Evolutionary conservation across 2,888 invertebrate genomes (phyloP).

Genomic region (Melanostoma scalare): DNA sequence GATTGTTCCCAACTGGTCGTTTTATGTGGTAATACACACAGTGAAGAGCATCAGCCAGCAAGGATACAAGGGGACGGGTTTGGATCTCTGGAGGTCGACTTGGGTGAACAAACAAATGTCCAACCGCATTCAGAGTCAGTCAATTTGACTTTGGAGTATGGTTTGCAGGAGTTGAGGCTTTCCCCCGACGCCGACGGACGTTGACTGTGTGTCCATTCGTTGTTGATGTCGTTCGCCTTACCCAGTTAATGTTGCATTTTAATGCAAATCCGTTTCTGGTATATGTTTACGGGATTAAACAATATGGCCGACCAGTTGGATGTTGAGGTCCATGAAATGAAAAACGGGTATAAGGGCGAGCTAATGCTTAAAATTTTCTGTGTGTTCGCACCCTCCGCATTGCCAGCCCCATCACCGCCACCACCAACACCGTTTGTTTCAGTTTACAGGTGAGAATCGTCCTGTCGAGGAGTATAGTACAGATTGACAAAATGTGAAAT

Average conservation of each 20-base stretch:
- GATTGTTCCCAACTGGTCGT: constrained; percentile 65
- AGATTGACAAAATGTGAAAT: constrained; percentile 62
- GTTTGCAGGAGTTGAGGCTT: constrained; percentile 65
- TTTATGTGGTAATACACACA: constrained; percentile 53
- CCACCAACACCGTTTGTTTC: neutral
- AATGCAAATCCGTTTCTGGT: constrained; percentile 70
- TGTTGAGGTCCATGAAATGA: constrained; percentile 35
- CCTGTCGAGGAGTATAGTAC: neutral
- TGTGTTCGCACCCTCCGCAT: constrained; percentile 14
- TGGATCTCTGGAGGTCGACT: constrained; percentile 5
- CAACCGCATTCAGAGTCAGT: constrained; percentile 72
- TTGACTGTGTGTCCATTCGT: constrained; percentile 14
- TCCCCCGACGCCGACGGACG: constrained; percentile 1
- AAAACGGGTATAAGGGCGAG: constrained; percentile 4
- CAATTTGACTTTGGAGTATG: constrained; percentile 68
- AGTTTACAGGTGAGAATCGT: constrained; percentile 52
- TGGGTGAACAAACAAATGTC: constrained; percentile 62
- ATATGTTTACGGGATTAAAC: constrained; percentile 71
- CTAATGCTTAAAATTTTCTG: constrained; percentile 6
- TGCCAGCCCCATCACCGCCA: neutral
- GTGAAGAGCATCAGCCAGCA: constrained; percentile 5
- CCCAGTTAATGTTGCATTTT: constrained; percentile 70
- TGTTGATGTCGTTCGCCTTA: neutral
- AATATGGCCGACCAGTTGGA: constrained; percentile 63
- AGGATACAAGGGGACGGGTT: neutral